These are phyloP conservation scores for Orcinus orca DNA, from an alignment of 2,113 vertebrate genomes.

Conservation along the genomic window DNA sequence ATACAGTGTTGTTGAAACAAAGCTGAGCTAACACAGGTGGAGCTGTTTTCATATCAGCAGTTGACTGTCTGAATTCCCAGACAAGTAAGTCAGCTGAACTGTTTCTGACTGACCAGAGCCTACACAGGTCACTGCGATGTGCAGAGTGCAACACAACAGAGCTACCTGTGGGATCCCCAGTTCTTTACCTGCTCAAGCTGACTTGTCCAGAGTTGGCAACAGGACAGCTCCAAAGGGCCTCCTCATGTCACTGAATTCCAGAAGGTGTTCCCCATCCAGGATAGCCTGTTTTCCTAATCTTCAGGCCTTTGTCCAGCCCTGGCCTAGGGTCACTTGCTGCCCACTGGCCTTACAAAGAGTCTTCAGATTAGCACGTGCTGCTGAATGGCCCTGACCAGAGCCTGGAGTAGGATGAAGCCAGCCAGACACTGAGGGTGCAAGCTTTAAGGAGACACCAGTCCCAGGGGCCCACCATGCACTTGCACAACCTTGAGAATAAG, in stretches of 20 bases:
- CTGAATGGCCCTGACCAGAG: background rate
- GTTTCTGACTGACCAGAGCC: background rate
- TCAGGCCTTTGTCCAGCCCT: background rate
- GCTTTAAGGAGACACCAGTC: background rate
- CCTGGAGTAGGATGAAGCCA: background rate
- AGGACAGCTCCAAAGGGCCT: background rate
- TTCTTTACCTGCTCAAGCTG: background rate
- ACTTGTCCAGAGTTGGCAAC: background rate
- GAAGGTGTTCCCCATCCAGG: background rate
- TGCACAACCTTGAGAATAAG: background rate
- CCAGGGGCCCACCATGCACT: too few relatives aligned
- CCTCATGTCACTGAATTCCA: background rate
- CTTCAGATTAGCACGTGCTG: background rate
- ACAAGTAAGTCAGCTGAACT: background rate
- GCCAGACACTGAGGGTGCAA: background rate
- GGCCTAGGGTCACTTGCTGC: background rate
- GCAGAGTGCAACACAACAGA: background rate
- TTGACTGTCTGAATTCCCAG: constrained; percentile 17
- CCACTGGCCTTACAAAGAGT: background rate
- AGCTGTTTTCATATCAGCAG: background rate
- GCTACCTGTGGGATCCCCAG: background rate
- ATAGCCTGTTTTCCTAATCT: background rate
- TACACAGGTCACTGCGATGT: background rate
- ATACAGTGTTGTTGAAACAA: background rate
- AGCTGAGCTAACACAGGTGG: background rate